Base-by-base conservation (phyloP, 2,888 invertebrate genomes). In the Apotomis capreana region DNA sequence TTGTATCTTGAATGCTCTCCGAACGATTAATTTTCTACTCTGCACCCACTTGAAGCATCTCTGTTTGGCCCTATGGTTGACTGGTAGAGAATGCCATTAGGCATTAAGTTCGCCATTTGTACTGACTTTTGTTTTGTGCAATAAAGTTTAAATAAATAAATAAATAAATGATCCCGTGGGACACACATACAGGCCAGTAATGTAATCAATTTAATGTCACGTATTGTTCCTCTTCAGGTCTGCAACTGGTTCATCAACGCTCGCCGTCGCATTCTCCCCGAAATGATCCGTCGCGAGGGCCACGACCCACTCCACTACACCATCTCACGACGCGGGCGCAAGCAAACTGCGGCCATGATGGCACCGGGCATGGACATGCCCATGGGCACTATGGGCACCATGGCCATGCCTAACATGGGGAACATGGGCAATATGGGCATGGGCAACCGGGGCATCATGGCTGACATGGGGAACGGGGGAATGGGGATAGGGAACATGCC, bases 211-310 rank as follows among this genome's bases (percentile, higher is more conserved):
- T 26, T 26, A 26, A 26, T 15, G 15, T 15, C 15, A 15, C 15
- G 6, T 40, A 5, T 40, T 15, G 58, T 55, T 44, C 1, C 59
- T 59, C 36, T 8, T 12, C 70, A 94, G 94, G 95, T 98, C 0
- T 98, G 98, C 93, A 98, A 98, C 89, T 98, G 98, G 98, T 98
- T 98, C 84, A 98, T 98, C 74, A 98, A 98, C 87, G 98, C 98
- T 0, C 95, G 98, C 5, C 95, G 98, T 4, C 95, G 98, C 73
- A 97, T 98, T 81, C 91, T 98, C 49, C 98, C 98, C 0, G 98
- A 98, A 85, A 98, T 98, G 96, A 98, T 98, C 67, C 94, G 98
- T 3, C 95, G 97, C 61, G 98, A 98, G 85, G 98, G 98, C 0
- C 96, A 98, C 84, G 97, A 98, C 87, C 98, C 97, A 0, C 92